These are phyloP conservation scores for Rafetus swinhoei DNA, from an alignment of 2,113 vertebrate species.

Conservation along the genomic window DNA sequence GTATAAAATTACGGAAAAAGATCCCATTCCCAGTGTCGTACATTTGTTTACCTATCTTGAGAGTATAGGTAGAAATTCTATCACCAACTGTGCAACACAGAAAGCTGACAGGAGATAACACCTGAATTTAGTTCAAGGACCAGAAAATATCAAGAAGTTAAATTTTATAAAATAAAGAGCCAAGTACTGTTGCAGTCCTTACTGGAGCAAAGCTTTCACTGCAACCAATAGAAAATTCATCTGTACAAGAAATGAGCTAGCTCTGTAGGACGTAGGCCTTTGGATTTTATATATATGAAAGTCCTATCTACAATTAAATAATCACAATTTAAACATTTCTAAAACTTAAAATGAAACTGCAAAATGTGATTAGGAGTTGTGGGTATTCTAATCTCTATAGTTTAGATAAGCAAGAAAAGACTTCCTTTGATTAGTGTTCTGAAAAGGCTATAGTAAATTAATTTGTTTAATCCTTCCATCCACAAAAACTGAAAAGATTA, in stretches of 20 bases:
- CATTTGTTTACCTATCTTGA: not conserved
- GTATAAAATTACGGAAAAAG: not conserved
- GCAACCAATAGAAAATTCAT: not conserved
- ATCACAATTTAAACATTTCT: not conserved
- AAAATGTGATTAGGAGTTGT: constrained; percentile 26
- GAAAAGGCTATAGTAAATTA: not conserved
- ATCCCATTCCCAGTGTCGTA: not conserved
- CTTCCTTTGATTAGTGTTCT: constrained; percentile 53
- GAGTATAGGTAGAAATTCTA: not conserved
- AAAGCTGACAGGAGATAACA: not conserved
- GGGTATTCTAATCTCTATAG: constrained; percentile 42
- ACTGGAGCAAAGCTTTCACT: not conserved
- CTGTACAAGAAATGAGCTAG: not conserved
- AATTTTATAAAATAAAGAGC: not conserved
- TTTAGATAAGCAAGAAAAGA: constrained; percentile 64
- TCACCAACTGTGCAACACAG: not conserved
- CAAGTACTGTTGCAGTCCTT: not conserved
- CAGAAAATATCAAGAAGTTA: constrained; percentile 4
- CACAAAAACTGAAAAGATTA: not conserved
- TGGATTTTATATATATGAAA: not conserved
- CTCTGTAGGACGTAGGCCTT: not conserved
- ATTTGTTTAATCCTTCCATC: not conserved
- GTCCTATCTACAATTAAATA: not conserved
- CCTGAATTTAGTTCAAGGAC: not conserved
- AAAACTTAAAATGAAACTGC: constrained; percentile 42